Percentiles rank a stretch among this genome's conserved stretches.
phyloP scores from a whole-genome alignment of 53 echinoderm and acorn worm genomes.

The Zoroaster sp. region DNA sequence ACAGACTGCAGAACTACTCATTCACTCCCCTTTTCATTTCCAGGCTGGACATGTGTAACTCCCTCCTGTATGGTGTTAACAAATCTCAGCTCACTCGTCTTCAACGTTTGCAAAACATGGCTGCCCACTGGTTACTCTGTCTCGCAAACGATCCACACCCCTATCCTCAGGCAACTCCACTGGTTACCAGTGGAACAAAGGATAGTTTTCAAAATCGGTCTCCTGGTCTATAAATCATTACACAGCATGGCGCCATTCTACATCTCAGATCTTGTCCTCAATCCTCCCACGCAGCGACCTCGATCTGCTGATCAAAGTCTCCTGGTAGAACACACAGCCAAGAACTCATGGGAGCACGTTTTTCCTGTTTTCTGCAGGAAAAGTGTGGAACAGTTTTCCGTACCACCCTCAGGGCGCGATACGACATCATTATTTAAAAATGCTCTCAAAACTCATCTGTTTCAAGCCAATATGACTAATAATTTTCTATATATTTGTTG shows the following conservation, averaged over 20 bases:
- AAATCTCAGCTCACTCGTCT: not conserved
- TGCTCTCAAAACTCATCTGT: too few species aligned
- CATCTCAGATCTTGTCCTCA: not conserved
- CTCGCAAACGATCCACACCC: not conserved
- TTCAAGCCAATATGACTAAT: too few species aligned
- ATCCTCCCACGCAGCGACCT: not conserved
- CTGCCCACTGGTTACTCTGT: not conserved
- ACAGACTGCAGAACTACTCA: not conserved
- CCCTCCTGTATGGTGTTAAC: slow-evolving; percentile 25
- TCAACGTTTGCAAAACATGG: not conserved
- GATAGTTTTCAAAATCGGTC: not conserved
- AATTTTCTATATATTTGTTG: too few species aligned
- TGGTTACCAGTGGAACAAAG: not conserved
- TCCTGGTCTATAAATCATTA: not conserved
- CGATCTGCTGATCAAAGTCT: not conserved
- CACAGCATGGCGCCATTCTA: not conserved
- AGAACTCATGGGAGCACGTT: not conserved
- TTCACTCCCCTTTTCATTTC: not conserved
- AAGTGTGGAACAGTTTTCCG: too few species aligned
- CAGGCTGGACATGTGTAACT: not conserved
- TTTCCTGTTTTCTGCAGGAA: not conserved
- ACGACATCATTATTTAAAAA: too few species aligned
- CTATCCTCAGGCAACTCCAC: not conserved
- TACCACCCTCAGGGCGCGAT: too few species aligned
- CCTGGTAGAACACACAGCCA: not conserved